Base-by-base conservation (phyloP, 1,140 invertebrate genomes). In the Dinothrombium tinctorium region DNA sequence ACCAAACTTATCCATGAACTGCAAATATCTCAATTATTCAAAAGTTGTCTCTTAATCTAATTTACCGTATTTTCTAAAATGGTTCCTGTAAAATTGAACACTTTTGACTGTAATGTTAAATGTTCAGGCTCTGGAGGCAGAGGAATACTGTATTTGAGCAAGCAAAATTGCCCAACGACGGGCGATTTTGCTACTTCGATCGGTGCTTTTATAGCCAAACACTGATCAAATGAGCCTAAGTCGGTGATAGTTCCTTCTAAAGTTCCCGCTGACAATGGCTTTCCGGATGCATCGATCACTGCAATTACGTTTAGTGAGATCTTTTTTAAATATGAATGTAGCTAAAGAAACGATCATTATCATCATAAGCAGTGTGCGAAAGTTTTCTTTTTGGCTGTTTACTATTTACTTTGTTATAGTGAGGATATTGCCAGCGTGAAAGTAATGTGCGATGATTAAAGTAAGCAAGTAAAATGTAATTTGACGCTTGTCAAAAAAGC, bases 201-300 rank as follows among this genome's bases (percentile, higher is more conserved):
- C 11, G 22, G 11, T 14, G 17, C 8, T 6, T 40, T 2, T 33
- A 48, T 47, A 4, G 33, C 37, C 3, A 50, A 36, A 23, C 49
- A 50, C 17, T 50, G 43, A 25, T 50, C 49, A 24, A 41, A 50
- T 3, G 43, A 41, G 11, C 49, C 49, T n/a, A 50, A 44, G 28
- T 46, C 37, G 12, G 43, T 49, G 7, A 46, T 43, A 0, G 45
- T 43, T 7, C 49, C 49, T 11, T 37, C 41, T 5, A 50, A 35
- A 2, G 45, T 36, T 5, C 47, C 47, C 24, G 43, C 33, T 8
- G 40, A 40, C 19, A 47, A 25, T 12, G 39, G 22, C 19, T 45
- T 45, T 4, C 45, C 49, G 17, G 43, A 33, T 2, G 47, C 33
- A 29, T 50, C 49, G 7, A 49, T 31, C 43, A 50, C 43, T 50